Conservation (phyloP, 2,797 vertebrate genomes). For the Alfaro cultratus region DNA sequence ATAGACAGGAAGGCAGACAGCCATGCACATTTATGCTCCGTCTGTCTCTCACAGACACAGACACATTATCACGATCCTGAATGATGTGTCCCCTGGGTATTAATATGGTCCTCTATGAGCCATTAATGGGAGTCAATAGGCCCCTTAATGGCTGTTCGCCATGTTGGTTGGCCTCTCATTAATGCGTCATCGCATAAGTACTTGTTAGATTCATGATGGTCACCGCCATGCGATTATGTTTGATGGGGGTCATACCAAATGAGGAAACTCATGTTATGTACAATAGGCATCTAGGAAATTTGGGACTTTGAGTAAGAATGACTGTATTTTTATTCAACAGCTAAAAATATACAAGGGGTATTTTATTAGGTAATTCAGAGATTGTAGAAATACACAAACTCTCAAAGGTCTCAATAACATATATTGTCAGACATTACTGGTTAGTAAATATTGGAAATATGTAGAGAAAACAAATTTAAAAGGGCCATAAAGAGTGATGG, state of each 20-base stretch:
- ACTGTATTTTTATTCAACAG: background rate
- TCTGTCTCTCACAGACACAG: constrained; percentile 23
- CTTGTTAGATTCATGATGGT: constrained; percentile 29
- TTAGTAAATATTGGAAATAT: background rate
- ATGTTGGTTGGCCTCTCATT: constrained; percentile 61
- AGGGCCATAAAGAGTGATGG: background rate
- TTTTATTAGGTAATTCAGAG: background rate
- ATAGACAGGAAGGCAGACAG: constrained; percentile 31
- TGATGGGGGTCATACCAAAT: background rate
- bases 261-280: background rate
- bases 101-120: constrained; percentile 54
- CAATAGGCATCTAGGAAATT: background rate
- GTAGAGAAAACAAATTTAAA: background rate
- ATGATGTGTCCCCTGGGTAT: constrained; percentile 58
- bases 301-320: background rate
- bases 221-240: constrained; percentile 10
- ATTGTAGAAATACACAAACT: background rate
- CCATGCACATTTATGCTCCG: constrained; percentile 5
- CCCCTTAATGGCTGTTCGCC: constrained; percentile 59
- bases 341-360: background rate
- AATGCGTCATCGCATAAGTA: constrained; percentile 52
- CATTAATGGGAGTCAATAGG: constrained; percentile 68
- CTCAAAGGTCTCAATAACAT: background rate
- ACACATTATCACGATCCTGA: constrained; percentile 30
- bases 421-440: background rate